Evolutionary conservation across 2,113 vertebrate species (phyloP).

Genomic region (Pseudorectes ferrugineus): DNA sequence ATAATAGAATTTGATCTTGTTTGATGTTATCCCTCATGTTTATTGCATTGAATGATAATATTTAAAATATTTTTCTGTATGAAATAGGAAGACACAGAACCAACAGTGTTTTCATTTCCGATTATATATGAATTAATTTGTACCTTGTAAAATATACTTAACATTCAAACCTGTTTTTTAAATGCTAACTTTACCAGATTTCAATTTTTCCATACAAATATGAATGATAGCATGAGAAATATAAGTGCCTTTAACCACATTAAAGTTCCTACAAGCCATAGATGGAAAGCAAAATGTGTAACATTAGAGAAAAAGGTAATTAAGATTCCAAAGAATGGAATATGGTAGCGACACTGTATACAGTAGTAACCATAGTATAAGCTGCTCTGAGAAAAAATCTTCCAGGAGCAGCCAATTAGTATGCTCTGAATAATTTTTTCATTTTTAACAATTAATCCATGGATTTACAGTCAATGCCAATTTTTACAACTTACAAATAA

Average conservation of each 20-base stretch:
- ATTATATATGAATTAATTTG: background rate
- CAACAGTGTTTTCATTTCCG: background rate
- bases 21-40: background rate
- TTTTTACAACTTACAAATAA: background rate
- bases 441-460: background rate
- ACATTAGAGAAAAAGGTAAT: background rate
- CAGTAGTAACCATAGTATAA: background rate
- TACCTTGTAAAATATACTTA: background rate
- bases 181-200: background rate
- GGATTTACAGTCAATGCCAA: background rate
- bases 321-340: background rate
- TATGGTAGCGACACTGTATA: background rate
- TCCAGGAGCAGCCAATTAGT: background rate
- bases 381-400: background rate
- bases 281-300: background rate
- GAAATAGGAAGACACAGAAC: background rate
- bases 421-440: background rate
- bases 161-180: background rate
- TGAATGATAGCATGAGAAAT: background rate
- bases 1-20: background rate
- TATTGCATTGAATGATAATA: background rate
- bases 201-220: background rate
- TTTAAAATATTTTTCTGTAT: background rate
- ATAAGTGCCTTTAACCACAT: background rate
- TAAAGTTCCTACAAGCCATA: background rate